A percentile compares a stretch with the other conserved stretches of the same genome.
These are phyloP conservation scores for Xestia ashworthii DNA, from an alignment of 2,888 invertebrate genomes.

Conservation along the genomic window DNA sequence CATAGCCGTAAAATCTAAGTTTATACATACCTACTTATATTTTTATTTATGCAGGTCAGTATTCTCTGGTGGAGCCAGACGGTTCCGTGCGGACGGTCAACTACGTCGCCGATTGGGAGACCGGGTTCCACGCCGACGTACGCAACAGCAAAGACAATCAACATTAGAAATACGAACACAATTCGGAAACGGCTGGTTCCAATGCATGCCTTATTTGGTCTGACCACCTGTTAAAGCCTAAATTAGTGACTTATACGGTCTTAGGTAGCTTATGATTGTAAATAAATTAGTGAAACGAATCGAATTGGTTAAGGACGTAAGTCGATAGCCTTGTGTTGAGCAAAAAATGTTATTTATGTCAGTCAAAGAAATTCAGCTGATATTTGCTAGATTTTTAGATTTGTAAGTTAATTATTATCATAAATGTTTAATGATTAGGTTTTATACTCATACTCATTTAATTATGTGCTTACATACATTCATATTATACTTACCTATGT, in stretches of 20 bases:
- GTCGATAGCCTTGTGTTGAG: constrained; percentile 54
- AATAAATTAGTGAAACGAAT: constrained; percentile 61
- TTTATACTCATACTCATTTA: constrained; percentile 29
- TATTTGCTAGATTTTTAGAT: constrained; percentile 43
- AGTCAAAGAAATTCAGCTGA: constrained; percentile 39
- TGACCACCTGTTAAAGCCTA: constrained; percentile 59
- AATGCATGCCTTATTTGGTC: constrained; percentile 61
- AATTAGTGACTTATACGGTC: constrained; percentile 56
- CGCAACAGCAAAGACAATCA: constrained; percentile 92
- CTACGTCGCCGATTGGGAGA: constrained; percentile 95
- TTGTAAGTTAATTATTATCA: constrained; percentile 43
- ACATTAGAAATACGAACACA: constrained; percentile 74
- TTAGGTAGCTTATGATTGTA: constrained; percentile 59
- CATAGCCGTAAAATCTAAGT: background rate
- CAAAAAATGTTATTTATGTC: constrained; percentile 58
- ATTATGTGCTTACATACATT: constrained; percentile 5
- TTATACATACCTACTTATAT: constrained; percentile 32
- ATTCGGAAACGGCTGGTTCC: constrained; percentile 53
- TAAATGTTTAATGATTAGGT: constrained; percentile 46
- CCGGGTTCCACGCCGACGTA: constrained; percentile 94
- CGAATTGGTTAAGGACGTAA: constrained; percentile 53
- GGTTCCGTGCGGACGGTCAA: constrained; percentile 94
- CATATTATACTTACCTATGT: background rate
- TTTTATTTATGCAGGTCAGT: constrained; percentile 87
- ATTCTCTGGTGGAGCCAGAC: constrained; percentile 93